A percentile compares a stretch with the other conserved stretches of the same genome.
Evolutionary conservation across 2,797 vertebrate genomes (phyloP).

Genomic region (Clangula hyemalis): DNA sequence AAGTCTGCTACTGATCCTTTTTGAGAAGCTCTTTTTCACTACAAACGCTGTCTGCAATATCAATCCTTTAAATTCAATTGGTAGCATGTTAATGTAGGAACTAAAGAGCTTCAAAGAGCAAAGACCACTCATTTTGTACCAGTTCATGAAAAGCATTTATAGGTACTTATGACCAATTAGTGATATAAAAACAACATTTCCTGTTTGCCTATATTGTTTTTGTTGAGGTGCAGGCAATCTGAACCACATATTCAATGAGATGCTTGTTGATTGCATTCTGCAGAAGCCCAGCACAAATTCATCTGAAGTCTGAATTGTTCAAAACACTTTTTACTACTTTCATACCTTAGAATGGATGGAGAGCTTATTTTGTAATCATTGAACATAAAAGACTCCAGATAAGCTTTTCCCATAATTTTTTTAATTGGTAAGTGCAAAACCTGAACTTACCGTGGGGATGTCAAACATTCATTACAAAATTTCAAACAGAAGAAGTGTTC

Average conservation of each 20-base stretch:
- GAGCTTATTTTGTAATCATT: background rate
- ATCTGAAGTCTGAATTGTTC: background rate
- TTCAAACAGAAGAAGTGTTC: background rate
- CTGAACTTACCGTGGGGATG: background rate
- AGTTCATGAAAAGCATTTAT: background rate
- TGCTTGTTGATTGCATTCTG: background rate
- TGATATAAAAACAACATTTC: background rate
- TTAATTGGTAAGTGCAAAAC: background rate
- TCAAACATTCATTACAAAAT: background rate
- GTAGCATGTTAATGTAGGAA: background rate
- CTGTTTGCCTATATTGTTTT: background rate
- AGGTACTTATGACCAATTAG: background rate
- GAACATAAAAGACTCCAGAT: background rate
- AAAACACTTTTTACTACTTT: background rate
- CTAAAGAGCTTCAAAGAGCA: background rate
- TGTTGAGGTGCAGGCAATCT: background rate
- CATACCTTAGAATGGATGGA: background rate
- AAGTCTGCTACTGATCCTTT: background rate
- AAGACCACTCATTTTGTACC: background rate
- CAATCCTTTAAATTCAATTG: background rate
- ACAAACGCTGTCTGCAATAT: background rate
- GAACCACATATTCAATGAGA: background rate
- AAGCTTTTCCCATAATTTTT: background rate
- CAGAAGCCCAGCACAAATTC: background rate
- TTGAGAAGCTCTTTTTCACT: background rate